These are phyloP conservation scores for Nyleta sp. DNA, from an alignment of 2,888 invertebrate genomes.

Conservation along the genomic window DNA sequence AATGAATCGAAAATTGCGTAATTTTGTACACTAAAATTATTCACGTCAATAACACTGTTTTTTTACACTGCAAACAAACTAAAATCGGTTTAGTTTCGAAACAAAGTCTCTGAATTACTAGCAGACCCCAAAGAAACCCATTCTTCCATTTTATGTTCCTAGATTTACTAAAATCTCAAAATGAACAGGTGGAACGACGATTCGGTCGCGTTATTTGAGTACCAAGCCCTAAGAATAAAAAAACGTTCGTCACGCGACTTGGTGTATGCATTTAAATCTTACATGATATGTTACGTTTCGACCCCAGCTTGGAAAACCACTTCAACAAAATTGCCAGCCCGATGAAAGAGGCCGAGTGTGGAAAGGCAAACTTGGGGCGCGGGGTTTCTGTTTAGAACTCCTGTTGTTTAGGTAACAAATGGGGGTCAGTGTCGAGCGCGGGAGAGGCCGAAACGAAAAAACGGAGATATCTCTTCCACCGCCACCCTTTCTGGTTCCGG, in stretches of 20 bases:
- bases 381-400: constrained; percentile 69
- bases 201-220: too few relatives aligned
- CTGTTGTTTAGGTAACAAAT: constrained; percentile 71
- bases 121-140: too few relatives aligned
- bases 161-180: too few relatives aligned
- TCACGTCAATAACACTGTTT: too few relatives aligned
- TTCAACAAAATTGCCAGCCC: neutral
- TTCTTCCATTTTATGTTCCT: too few relatives aligned
- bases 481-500: constrained; percentile 23
- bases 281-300: neutral
- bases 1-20: too few relatives aligned
- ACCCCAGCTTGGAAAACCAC: neutral
- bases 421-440: constrained; percentile 68
- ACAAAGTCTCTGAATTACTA: too few relatives aligned
- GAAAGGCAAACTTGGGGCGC: constrained; percentile 62
- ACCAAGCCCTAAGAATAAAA: neutral
- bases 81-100: too few relatives aligned
- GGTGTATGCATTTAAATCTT: neutral
- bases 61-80: too few relatives aligned
- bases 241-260: neutral
- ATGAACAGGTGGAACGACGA: too few relatives aligned
- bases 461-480: constrained; percentile 15
- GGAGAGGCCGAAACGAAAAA: constrained; percentile 29
- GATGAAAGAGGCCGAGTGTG: constrained; percentile 2
- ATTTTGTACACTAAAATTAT: too few relatives aligned